Percentiles rank a stretch among this genome's conserved stretches.
phyloP scores from a whole-genome alignment of 1,140 invertebrate genomes.

The Drosophila erecta region DNA sequence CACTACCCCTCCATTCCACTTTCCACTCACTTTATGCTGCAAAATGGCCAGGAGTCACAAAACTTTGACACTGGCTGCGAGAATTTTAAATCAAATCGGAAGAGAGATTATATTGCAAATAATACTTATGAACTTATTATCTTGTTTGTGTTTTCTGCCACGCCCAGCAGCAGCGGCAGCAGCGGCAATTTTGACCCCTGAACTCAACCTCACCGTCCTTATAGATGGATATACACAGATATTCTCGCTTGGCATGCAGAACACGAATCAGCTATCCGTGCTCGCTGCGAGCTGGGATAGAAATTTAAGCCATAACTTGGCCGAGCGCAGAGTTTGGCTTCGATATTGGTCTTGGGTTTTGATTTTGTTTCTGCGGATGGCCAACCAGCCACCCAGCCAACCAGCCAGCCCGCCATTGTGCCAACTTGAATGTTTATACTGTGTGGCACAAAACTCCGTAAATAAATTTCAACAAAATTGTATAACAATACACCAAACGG shows the following conservation, averaged over 20 bases:
- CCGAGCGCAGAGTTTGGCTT: conserved; percentile 55
- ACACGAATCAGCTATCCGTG: conserved; percentile 58
- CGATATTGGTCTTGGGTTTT: conserved; percentile 71
- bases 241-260: conserved; percentile 68
- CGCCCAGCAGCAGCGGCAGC: conserved; percentile 10
- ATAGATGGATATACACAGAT: conserved; percentile 16
- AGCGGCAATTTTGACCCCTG: conserved; percentile 10
- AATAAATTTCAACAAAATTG: conserved; percentile 83
- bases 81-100: conserved; percentile 74
- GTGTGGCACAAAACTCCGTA: conserved; percentile 80
- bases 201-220: neutral
- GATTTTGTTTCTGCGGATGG: conserved; percentile 48
- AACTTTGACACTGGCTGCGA: conserved; percentile 69
- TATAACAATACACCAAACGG: conserved; percentile 78
- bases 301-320: conserved; percentile 80
- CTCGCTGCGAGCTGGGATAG: conserved; percentile 68
- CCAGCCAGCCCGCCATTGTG: conserved; percentile 35
- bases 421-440: conserved; percentile 80
- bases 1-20: neutral
- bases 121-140: conserved; percentile 84
- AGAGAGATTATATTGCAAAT: conserved; percentile 76
- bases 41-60: conserved; percentile 38
- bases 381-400: conserved; percentile 4
- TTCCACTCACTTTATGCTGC: neutral
- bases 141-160: conserved; percentile 72